Conservation (phyloP, 2,113 vertebrate genomes). For the Rutilus rutilus region DNA sequence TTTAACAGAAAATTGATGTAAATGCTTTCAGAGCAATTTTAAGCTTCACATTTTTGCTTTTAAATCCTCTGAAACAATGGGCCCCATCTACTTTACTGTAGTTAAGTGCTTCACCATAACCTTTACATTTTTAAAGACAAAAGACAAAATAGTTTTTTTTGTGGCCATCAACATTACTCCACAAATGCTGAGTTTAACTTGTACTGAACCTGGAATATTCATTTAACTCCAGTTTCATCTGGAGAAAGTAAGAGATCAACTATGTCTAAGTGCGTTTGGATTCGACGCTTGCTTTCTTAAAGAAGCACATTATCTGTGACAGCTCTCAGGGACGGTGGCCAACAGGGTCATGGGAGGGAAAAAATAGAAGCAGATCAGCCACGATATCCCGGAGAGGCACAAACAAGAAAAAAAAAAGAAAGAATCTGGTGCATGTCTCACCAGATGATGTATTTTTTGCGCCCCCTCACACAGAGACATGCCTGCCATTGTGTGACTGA, state of each 20-base stretch:
- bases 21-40: background rate
- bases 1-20: background rate
- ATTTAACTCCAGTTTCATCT: conserved; percentile 33
- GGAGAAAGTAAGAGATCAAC: conserved; percentile 25
- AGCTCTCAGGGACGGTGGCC: conserved; percentile 37
- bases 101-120: too few species aligned
- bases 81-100: background rate
- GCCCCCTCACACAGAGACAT: conserved; percentile 59
- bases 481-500: conserved; percentile 63
- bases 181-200: background rate
- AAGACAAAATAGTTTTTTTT: too few species aligned
- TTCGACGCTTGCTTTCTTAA: conserved; percentile 35
- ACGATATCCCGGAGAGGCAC: conserved; percentile 35
- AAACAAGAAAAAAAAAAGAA: conserved; percentile 23
- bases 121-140: too few species aligned
- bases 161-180: background rate
- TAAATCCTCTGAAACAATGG: background rate
- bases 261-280: conserved; percentile 38
- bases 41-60: background rate
- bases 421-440: conserved; percentile 63
- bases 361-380: conserved; percentile 38
- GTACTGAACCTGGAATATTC: background rate
- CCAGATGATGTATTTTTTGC: conserved; percentile 61
- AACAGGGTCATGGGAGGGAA: conserved; percentile 40
- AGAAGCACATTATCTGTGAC: conserved; percentile 55